Percentiles rank a stretch among this genome's conserved stretches.
Conservation (phyloP, 2,888 invertebrate genomes). For the Lasioglossum calceatum region DNA sequence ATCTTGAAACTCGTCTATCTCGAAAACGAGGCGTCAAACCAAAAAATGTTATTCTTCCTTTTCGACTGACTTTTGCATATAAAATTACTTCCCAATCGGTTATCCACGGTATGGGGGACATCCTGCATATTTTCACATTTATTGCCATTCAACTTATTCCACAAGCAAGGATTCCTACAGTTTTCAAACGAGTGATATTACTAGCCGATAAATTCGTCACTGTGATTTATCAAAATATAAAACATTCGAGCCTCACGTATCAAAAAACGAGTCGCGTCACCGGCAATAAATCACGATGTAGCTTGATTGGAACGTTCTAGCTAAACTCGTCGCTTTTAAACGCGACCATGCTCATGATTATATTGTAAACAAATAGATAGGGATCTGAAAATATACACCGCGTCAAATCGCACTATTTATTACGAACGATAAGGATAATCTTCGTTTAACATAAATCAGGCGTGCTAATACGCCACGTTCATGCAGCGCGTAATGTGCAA, state of each 20-base stretch:
- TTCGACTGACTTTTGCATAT: too few relatives aligned
- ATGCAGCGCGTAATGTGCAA: slow-evolving; percentile 23
- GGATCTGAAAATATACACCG: slow-evolving; percentile 20
- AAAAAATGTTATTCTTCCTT: background rate
- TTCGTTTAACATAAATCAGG: slow-evolving; percentile 40
- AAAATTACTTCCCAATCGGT: too few relatives aligned
- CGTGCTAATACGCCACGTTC: slow-evolving; percentile 28
- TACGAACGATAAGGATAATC: slow-evolving; percentile 36
- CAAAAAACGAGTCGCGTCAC: background rate
- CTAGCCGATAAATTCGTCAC: background rate
- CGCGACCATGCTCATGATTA: background rate
- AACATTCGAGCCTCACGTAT: background rate
- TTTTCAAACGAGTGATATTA: background rate
- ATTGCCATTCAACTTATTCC: background rate
- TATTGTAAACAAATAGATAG: slow-evolving; percentile 15
- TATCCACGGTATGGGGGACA: too few relatives aligned
- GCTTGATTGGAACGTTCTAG: background rate
- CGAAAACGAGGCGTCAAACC: background rate
- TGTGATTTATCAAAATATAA: background rate
- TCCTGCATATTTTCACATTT: background rate
- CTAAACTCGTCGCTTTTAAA: background rate
- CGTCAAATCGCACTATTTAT: slow-evolving; percentile 35
- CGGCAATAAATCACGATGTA: background rate
- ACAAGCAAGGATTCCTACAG: background rate
- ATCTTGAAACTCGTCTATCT: background rate